phyloP scores from a whole-genome alignment of 2,113 vertebrate species.

The Atlantisia rogersi region DNA sequence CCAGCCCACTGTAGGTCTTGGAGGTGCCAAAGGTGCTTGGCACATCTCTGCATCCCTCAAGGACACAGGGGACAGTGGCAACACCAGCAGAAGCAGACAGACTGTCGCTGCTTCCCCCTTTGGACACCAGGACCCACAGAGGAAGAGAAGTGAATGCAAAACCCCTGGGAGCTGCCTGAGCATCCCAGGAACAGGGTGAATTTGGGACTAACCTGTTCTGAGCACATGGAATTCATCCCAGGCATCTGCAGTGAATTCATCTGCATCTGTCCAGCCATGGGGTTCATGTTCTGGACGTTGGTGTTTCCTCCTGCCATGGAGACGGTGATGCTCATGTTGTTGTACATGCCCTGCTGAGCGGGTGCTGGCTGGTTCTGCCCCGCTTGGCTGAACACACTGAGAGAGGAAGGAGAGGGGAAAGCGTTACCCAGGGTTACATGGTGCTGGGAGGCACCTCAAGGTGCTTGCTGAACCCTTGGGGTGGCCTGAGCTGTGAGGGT shows the following conservation, averaged over 20 bases:
- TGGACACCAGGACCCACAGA: neutral
- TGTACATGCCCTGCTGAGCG: conserved; percentile 92
- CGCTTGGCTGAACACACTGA: conserved; percentile 86
- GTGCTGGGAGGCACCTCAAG: neutral
- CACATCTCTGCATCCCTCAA: too few species aligned
- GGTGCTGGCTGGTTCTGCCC: conserved; percentile 79
- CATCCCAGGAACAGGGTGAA: rapidly evolving
- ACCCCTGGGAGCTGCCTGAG: neutral
- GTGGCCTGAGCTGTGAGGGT: rapidly evolving
- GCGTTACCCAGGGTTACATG: rapidly evolving
- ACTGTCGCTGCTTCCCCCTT: neutral
- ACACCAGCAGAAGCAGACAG: neutral
- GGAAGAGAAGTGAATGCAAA: rapidly evolving
- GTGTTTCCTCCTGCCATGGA: conserved; percentile 91
- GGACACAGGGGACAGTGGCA: neutral
- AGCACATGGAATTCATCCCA: conserved; percentile 85
- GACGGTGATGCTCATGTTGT: conserved; percentile 98
- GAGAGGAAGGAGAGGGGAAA: neutral
- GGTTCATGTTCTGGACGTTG: conserved; percentile 84
- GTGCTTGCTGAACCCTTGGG: neutral
- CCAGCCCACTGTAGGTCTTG: too few species aligned
- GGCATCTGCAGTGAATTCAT: conserved; percentile 89
- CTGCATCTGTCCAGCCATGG: conserved; percentile 86
- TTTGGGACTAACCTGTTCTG: conserved; percentile 86
- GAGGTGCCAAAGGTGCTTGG: neutral